Evolutionary conservation across 2,888 invertebrate genomes (phyloP).

Genomic region (Ectemnius continuus): DNA sequence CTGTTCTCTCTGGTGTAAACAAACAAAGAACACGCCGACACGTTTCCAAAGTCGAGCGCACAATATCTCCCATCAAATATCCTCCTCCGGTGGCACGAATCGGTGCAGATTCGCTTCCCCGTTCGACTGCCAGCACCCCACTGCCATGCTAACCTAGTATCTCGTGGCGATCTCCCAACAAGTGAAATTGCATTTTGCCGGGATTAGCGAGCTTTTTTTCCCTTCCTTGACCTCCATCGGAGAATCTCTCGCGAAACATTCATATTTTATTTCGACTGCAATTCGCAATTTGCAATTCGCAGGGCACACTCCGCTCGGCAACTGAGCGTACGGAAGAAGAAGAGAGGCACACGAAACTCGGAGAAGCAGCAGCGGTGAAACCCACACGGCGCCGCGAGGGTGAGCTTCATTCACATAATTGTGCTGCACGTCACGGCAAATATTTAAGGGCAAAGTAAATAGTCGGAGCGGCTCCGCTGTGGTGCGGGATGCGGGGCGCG

Average conservation of each 20-base stretch:
- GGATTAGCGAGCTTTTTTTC: too few relatives aligned
- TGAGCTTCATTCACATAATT: too few relatives aligned
- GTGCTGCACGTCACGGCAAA: slow-evolving; percentile 18
- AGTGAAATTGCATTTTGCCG: too few relatives aligned
- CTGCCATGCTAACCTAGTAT: not conserved
- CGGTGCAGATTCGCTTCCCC: not conserved
- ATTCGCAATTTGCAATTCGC: not conserved
- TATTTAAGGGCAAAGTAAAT: slow-evolving; percentile 39
- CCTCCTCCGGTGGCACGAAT: not conserved
- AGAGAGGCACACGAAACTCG: too few relatives aligned
- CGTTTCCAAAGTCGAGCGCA: slow-evolving; percentile 30
- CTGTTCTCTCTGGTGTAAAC: slow-evolving; percentile 64
- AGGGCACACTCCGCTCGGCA: too few relatives aligned
- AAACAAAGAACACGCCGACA: slow-evolving; percentile 58
- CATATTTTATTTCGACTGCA: slow-evolving; percentile 4
- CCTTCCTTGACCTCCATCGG: too few relatives aligned
- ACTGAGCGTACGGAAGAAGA: too few relatives aligned
- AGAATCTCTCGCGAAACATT: too few relatives aligned
- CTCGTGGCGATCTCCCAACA: not conserved
- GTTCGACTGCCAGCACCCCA: not conserved
- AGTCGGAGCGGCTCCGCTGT: not conserved
- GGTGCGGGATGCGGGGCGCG: too few relatives aligned
- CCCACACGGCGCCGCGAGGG: too few relatives aligned
- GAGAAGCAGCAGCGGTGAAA: too few relatives aligned
- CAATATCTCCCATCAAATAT: slow-evolving; percentile 14